Percentiles rank a stretch among this genome's conserved stretches.
These are phyloP conservation scores for Percopsis omiscomaycus DNA, from an alignment of 2,797 vertebrate species.

Conservation along the genomic window DNA sequence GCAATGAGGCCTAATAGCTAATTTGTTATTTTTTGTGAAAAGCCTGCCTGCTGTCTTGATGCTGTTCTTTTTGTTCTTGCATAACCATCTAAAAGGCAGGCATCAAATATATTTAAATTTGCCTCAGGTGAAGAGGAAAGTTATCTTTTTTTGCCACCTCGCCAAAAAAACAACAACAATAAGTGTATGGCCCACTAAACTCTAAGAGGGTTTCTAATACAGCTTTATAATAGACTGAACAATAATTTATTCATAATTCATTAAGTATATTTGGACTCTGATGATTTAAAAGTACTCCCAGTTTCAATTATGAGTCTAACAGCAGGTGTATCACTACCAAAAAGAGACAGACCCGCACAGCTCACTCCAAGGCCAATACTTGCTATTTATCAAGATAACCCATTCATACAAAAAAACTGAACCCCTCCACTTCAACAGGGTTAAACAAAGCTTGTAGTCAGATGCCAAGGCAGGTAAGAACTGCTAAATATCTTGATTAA, in stretches of 20 bases:
- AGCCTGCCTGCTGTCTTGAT: constrained; percentile 35
- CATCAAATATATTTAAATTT: constrained; percentile 6
- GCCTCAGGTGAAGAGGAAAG: neutral
- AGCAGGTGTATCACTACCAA: constrained; percentile 18
- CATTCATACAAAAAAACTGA: constrained; percentile 23
- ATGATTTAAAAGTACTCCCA: constrained; percentile 7
- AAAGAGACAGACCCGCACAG: constrained; percentile 15
- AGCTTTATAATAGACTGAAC: neutral
- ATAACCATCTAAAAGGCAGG: constrained; percentile 7
- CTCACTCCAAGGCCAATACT: constrained; percentile 15
- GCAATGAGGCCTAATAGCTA: constrained; percentile 36
- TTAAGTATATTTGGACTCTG: constrained; percentile 1
- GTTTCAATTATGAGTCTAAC: no score
- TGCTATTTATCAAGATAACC: constrained; percentile 22
- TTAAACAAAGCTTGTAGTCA: constrained; percentile 18
- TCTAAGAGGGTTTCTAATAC: constrained; percentile 16
- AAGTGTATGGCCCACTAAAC: constrained; percentile 14
- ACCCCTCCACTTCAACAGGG: constrained; percentile 30
- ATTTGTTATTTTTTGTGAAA: constrained; percentile 41
- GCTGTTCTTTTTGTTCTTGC: constrained; percentile 16
- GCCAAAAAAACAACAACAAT: constrained; percentile 1
- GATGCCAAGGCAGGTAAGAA: constrained; percentile 19
- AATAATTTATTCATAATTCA: neutral
- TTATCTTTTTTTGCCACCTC: constrained; percentile 1
- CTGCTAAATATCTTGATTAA: constrained; percentile 26